Conservation (phyloP, 2,113 vertebrate species). For the Hemichromis elongatus region DNA sequence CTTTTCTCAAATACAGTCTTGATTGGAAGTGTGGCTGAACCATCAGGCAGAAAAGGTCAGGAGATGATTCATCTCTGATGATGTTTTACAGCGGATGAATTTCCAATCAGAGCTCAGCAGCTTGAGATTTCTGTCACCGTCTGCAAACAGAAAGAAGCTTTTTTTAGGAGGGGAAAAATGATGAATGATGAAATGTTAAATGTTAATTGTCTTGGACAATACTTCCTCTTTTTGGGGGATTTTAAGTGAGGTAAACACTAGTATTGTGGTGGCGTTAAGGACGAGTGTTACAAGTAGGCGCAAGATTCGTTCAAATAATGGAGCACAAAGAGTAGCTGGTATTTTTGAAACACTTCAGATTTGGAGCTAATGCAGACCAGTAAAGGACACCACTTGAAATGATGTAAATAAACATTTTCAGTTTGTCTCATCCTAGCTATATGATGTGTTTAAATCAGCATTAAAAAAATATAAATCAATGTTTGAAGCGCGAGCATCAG, state of each 20-base stretch:
- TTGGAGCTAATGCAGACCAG: background rate
- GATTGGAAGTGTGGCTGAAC: background rate
- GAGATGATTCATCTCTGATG: background rate
- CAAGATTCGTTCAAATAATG: background rate
- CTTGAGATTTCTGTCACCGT: constrained; percentile 47
- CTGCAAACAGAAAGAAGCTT: constrained; percentile 52
- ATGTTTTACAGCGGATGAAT: constrained; percentile 12
- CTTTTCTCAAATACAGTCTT: background rate
- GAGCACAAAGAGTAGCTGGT: background rate
- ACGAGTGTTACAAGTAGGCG: background rate
- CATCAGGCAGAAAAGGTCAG: background rate
- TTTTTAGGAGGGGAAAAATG: background rate
- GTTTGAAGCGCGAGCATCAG: background rate
- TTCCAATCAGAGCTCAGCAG: constrained; percentile 22
- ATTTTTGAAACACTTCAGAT: background rate
- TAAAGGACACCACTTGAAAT: background rate
- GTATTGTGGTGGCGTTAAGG: background rate
- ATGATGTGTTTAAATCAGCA: background rate
- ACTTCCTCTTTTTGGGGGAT: background rate
- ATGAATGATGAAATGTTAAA: background rate
- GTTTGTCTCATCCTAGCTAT: background rate
- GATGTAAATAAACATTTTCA: background rate
- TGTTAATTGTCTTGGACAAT: background rate
- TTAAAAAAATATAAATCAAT: background rate
- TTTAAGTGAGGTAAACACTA: background rate